Evolutionary conservation across 2,888 invertebrate species (phyloP).

Genomic region (Philereme transversata): DNA sequence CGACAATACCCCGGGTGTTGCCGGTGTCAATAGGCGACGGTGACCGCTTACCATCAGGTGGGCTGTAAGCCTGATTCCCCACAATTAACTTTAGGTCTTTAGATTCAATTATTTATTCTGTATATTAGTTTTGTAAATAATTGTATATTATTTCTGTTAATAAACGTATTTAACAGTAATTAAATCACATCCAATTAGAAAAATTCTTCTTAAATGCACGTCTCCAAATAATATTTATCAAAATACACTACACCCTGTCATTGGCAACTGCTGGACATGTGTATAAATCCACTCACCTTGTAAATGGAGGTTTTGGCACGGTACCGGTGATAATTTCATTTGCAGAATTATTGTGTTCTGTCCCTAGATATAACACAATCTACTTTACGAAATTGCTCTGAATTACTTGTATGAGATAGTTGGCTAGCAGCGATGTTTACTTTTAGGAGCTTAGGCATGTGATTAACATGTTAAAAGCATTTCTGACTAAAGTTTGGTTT

Average conservation of each 20-base stretch:
- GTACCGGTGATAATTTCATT: constrained; percentile 24
- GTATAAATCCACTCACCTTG: constrained; percentile 12
- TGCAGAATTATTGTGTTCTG: constrained; percentile 23
- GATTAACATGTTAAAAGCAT: constrained; percentile 27
- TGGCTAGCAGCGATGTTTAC: constrained; percentile 20
- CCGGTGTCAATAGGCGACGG: too few species aligned
- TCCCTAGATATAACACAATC: constrained; percentile 12
- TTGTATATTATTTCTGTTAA: too few species aligned
- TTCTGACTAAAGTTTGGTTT: constrained; percentile 9
- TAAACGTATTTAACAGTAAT: too few species aligned
- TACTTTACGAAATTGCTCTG: constrained; percentile 3
- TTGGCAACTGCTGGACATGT: constrained; percentile 13
- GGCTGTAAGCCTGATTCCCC: too few species aligned
- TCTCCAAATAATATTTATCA: too few species aligned
- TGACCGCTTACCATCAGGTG: too few species aligned
- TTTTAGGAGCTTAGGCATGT: constrained; percentile 22
- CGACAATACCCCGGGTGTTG: too few species aligned
- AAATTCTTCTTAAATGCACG: too few species aligned
- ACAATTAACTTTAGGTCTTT: too few species aligned
- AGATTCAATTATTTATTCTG: too few species aligned
- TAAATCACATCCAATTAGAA: too few species aligned
- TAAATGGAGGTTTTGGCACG: constrained; percentile 19
- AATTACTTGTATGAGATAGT: background rate
- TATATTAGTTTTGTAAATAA: too few species aligned
- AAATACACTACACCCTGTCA: background rate